Evolutionary conservation across 2,888 invertebrate species (phyloP).

Genomic region (Ophion ventricosus): DNA sequence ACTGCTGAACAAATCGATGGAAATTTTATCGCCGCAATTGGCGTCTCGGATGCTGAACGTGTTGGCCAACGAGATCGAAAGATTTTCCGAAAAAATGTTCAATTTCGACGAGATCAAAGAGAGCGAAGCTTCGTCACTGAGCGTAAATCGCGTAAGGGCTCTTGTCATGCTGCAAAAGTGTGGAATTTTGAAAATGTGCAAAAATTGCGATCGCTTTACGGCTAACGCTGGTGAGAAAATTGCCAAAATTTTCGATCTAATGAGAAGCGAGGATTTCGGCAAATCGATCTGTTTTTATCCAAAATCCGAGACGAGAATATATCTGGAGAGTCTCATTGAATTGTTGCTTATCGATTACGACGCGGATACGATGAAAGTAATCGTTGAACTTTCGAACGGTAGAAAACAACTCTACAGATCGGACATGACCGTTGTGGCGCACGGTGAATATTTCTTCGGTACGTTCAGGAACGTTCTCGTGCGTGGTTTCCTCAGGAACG

Average conservation of each 20-base stretch:
- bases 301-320: slow-evolving; percentile 68
- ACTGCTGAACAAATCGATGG: slow-evolving; percentile 22
- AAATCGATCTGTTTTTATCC: slow-evolving; percentile 60
- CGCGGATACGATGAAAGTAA: slow-evolving; percentile 44
- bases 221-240: slow-evolving; percentile 41
- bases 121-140: slow-evolving; percentile 15
- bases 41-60: slow-evolving; percentile 53
- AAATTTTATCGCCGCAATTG: slow-evolving; percentile 21
- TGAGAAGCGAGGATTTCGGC: slow-evolving; percentile 57
- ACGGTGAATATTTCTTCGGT: slow-evolving; percentile 81
- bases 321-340: slow-evolving; percentile 72
- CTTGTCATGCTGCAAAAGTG: slow-evolving; percentile 71
- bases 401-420: slow-evolving; percentile 16
- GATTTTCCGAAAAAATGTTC: slow-evolving; percentile 60
- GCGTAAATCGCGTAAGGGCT: slow-evolving; percentile 70
- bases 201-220: slow-evolving; percentile 40
- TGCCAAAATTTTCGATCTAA: slow-evolving; percentile 67
- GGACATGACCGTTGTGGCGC: slow-evolving; percentile 69
- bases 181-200: slow-evolving; percentile 62
- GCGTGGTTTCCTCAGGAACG: slow-evolving; percentile 72
- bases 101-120: slow-evolving; percentile 60
- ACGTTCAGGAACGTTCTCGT: slow-evolving; percentile 77
- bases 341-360: slow-evolving; percentile 71
- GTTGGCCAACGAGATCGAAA: slow-evolving; percentile 55
- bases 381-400: slow-evolving; percentile 47